A percentile compares a stretch with the other conserved stretches of the same genome.
Evolutionary conservation across 2,888 invertebrate species (phyloP).

Genomic region (Byasa hedistus): DNA sequence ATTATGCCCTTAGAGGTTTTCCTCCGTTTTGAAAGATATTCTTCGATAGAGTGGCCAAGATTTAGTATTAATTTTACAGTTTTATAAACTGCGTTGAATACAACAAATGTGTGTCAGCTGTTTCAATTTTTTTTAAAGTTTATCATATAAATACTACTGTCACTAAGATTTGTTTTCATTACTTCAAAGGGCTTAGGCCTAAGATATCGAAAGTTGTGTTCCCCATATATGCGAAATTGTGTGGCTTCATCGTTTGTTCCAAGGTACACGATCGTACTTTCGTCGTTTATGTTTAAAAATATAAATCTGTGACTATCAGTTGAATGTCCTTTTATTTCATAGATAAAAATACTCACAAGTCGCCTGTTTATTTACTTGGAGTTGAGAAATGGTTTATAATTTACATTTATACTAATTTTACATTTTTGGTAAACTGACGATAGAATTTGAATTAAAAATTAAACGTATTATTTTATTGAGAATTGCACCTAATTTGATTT

Average conservation of each 20-base stretch:
- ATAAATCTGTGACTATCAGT: not conserved
- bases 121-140: not conserved
- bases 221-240: not conserved
- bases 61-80: not conserved
- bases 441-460: no score
- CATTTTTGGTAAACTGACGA: no score
- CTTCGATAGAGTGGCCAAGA: not conserved
- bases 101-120: not conserved
- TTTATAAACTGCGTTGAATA: not conserved
- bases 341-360: no score
- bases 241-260: not conserved
- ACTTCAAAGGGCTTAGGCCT: not conserved
- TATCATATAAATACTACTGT: not conserved
- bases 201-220: not conserved
- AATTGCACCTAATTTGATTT: no score
- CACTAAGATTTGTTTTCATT: not conserved
- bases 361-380: no score
- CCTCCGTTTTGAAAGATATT: no score
- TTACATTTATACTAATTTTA: no score
- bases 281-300: no score
- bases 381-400: no score
- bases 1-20: no score
- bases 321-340: not conserved
- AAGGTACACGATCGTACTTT: not conserved
- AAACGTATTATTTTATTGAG: no score